Evolutionary conservation across 1,140 invertebrate genomes (phyloP).

Genomic region (Drosophila kepulauana): DNA sequence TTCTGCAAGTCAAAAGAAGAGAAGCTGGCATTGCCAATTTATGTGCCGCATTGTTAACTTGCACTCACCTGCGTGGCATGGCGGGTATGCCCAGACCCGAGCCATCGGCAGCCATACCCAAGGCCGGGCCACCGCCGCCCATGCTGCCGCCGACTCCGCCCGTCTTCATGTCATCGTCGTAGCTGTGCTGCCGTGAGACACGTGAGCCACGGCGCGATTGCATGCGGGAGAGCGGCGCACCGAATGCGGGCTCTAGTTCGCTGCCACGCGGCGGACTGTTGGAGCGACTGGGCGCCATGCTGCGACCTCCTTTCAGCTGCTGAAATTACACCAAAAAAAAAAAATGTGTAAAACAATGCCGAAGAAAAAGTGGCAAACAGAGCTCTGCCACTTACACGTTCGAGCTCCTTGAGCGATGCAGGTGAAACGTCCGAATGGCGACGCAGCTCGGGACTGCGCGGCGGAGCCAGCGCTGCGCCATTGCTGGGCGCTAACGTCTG

Average conservation of each 20-base stretch:
- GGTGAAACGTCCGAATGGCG: slow-evolving; percentile 94
- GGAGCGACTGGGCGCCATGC: slow-evolving; percentile 85
- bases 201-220: slow-evolving; percentile 89
- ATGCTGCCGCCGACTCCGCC: slow-evolving; percentile 85
- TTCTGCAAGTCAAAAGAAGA: slow-evolving; percentile 83
- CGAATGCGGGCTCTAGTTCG: slow-evolving; percentile 71
- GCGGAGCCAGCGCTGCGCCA: slow-evolving; percentile 88
- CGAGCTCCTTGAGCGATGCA: slow-evolving; percentile 92
- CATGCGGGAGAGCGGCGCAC: slow-evolving; percentile 79
- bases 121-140: slow-evolving; percentile 80
- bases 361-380: not conserved
- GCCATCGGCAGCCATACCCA: slow-evolving; percentile 86
- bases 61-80: slow-evolving; percentile 88
- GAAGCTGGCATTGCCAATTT: not conserved
- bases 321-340: slow-evolving; percentile 49
- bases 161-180: slow-evolving; percentile 90
- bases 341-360: not conserved
- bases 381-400: slow-evolving; percentile 88
- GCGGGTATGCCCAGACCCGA: slow-evolving; percentile 87
- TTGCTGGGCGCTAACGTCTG: slow-evolving; percentile 85
- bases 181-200: slow-evolving; percentile 90
- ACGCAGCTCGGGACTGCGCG: slow-evolving; percentile 91
- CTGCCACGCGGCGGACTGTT: slow-evolving; percentile 85
- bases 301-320: slow-evolving; percentile 85
- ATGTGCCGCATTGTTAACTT: not conserved